Evolutionary conservation across 1,140 invertebrate genomes (phyloP), one percentile per base, ranked within the genome.

Genomic region (Daktulosphaira vitifoliae): DNA sequence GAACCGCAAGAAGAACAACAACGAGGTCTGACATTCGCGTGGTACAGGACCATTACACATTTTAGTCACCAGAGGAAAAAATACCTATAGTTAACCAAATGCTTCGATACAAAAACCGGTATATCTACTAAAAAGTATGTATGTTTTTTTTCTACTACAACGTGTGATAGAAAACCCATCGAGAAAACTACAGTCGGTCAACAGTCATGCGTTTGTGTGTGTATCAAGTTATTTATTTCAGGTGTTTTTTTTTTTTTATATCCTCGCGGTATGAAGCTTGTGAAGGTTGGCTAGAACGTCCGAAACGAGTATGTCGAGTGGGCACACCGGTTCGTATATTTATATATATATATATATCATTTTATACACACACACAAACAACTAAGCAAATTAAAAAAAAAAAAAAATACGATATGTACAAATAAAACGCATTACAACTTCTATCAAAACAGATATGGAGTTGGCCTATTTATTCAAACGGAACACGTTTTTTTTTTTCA

Each of bases 251-350:
- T 48, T 48, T 48, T 48, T 22, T 20, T 48, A 16, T 18, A 44
- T n/a, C 9, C n/a, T 5, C 29, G 29, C 5, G 5, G 11, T 11
- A 39, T 59, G 46, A 16, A 48, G 42, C 56, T 62, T 22, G 26
- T 48, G 56, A 62, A 62, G 56, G 56, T 62, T 62, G 56, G 42
- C 42, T 62, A 62, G 56, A 62, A 62, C 44, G 56, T 62, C 56
- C 56, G 56, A 62, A 62, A 62, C 56, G 56, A 62, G 56, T 62
- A 62, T 62, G 39, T 62, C 42, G 56, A 62, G 56, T 62, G 56
- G 56, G 56, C 42, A 62, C 56, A 62, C 56, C 56, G 56, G 56
- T 62, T 62, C 56, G 29, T 16, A 48, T 26, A 46, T 6, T 39
- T 13, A 54, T 37, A 38, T 38, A 39, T 25, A 2, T 29, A 20